Evolutionary conservation across 2,113 vertebrate species (phyloP).

Genomic region (Pomatostomus ruficeps): DNA sequence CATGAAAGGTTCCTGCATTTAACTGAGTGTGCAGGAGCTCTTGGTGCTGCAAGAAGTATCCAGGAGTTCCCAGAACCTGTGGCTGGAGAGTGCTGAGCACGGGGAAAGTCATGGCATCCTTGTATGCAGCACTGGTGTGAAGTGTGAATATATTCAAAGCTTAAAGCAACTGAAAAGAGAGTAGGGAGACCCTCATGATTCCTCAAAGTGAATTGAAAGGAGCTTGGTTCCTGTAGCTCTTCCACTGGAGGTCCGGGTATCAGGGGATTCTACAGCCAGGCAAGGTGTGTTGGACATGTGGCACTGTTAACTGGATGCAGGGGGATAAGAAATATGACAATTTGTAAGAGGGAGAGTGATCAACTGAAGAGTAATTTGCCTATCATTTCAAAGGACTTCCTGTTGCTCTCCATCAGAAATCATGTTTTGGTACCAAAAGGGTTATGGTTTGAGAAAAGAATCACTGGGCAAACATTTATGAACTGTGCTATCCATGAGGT

Average conservation of each 20-base stretch:
- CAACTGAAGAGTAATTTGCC: neutral
- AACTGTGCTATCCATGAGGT: neutral
- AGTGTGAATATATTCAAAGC: neutral
- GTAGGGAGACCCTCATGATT: neutral
- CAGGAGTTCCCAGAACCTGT: neutral
- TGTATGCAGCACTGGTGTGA: neutral
- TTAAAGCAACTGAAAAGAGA: neutral
- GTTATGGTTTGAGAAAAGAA: neutral
- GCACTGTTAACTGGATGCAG: neutral
- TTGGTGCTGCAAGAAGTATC: neutral
- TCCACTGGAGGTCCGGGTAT: neutral
- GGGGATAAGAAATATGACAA: neutral
- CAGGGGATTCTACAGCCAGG: neutral
- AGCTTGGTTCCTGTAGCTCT: neutral
- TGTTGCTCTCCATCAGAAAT: neutral
- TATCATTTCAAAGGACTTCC: neutral
- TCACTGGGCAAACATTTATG: neutral
- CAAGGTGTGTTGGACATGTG: neutral
- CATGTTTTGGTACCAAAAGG: neutral
- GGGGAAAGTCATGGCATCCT: neutral
- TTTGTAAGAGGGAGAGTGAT: neutral
- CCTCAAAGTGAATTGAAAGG: neutral
- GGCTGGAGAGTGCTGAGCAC: neutral
- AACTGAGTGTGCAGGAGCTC: neutral
- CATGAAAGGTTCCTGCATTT: neutral